A percentile compares a stretch with the other conserved stretches of the same genome.
Evolutionary conservation across 2,888 invertebrate genomes (phyloP).

Genomic region (Choristoneura rosaceana): DNA sequence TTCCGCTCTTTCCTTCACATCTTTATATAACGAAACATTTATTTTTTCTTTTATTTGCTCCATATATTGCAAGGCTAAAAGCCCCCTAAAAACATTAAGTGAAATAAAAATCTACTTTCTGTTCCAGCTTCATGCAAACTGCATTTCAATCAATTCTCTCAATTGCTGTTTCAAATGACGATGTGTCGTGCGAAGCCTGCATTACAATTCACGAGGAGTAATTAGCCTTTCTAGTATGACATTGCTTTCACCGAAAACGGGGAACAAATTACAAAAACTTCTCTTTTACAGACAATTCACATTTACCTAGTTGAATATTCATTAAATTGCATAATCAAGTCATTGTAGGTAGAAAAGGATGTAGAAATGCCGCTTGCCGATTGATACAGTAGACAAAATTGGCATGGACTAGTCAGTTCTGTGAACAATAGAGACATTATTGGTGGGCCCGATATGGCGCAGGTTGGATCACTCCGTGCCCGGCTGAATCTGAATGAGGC

Average conservation of each 20-base stretch:
- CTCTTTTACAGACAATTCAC: constrained; percentile 8
- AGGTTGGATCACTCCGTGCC: constrained; percentile 70
- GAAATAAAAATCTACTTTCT: constrained; percentile 15
- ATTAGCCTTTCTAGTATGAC: constrained; percentile 65
- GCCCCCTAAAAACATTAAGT: not conserved
- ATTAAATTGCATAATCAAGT: constrained; percentile 18
- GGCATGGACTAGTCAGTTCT: constrained; percentile 67
- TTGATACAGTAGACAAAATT: constrained; percentile 47
- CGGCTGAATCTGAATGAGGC: constrained; percentile 75
- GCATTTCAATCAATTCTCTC: constrained; percentile 44
- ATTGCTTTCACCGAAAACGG: constrained; percentile 64
- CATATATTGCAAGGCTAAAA: not conserved
- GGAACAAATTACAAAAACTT: constrained; percentile 44
- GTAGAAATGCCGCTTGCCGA: constrained; percentile 15
- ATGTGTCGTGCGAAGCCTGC: constrained; percentile 62
- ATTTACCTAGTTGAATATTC: constrained; percentile 11
- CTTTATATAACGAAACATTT: no score
- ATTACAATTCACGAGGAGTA: constrained; percentile 63
- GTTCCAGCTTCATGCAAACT: constrained; percentile 26
- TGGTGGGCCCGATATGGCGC: constrained; percentile 75
- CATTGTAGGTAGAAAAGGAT: constrained; percentile 3
- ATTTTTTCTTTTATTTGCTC: no score
- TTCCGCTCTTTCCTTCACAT: no score
- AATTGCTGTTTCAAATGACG: constrained; percentile 53
- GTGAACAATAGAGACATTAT: constrained; percentile 82